Evolutionary conservation across 2,888 invertebrate species (phyloP).

Genomic region (Volucella inflata): DNA sequence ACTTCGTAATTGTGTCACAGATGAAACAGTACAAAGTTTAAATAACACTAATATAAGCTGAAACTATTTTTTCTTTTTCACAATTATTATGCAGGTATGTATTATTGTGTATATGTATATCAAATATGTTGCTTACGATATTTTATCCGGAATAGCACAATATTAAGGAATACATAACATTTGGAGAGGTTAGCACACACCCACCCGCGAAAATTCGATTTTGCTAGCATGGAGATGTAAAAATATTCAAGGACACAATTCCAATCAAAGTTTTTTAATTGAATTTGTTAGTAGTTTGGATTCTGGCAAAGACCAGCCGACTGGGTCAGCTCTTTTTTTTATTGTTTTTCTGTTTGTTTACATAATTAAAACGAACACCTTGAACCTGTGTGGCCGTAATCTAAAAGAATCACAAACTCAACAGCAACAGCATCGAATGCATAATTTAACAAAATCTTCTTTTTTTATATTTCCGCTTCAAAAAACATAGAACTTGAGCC

Average conservation of each 20-base stretch:
- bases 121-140: too few species aligned
- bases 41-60: too few species aligned
- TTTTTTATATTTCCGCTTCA: constrained; percentile 37
- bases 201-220: constrained; percentile 35
- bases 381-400: constrained; percentile 35
- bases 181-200: constrained; percentile 19
- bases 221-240: constrained; percentile 45
- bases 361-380: constrained; percentile 50
- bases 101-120: too few species aligned
- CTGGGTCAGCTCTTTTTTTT: constrained; percentile 44
- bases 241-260: constrained; percentile 68
- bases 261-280: constrained; percentile 71
- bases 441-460: constrained; percentile 38
- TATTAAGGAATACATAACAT: constrained; percentile 51
- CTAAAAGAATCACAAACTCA: constrained; percentile 21
- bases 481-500: neutral
- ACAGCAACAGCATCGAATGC: constrained; percentile 21
- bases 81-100: too few species aligned
- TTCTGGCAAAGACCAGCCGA: constrained; percentile 35
- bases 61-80: too few species aligned
- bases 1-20: too few species aligned
- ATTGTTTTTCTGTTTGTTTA: constrained; percentile 18
- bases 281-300: constrained; percentile 68
- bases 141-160: too few species aligned
- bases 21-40: too few species aligned